A percentile compares a stretch with the other conserved stretches of the same genome.
These are phyloP conservation scores for Meloidogyne chitwoodi DNA, from an alignment of 1,140 invertebrate genomes.

Conservation along the genomic window DNA sequence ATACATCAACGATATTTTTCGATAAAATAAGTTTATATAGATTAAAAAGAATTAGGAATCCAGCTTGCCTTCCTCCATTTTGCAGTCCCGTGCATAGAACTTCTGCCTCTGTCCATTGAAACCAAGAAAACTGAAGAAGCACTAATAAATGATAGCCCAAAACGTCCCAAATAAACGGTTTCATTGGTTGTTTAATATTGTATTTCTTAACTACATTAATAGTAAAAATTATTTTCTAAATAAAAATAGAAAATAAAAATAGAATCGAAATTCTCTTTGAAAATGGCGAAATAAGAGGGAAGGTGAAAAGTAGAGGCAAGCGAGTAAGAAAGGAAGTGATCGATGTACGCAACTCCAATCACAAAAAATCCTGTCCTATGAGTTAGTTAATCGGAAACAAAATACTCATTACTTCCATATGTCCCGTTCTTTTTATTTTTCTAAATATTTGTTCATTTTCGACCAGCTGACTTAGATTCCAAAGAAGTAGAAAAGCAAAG, in stretches of 20 bases:
- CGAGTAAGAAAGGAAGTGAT: not conserved
- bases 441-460: not conserved
- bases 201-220: not conserved
- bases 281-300: not conserved
- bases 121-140: not conserved
- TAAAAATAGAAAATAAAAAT: not conserved
- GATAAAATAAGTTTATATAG: too few relatives aligned
- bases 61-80: slow-evolving; percentile 5
- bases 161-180: not conserved
- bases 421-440: not conserved
- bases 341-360: not conserved
- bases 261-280: not conserved
- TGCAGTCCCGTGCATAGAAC: not conserved
- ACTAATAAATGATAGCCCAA: not conserved
- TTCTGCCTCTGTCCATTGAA: not conserved
- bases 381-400: not conserved
- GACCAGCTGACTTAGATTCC: not conserved
- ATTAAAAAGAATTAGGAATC: too few relatives aligned
- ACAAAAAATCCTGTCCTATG: not conserved
- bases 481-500: not conserved
- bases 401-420: not conserved
- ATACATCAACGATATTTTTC: too few relatives aligned
- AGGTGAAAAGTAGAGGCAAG: not conserved
- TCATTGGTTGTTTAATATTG: not conserved
- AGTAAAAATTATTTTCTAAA: not conserved